Conservation (phyloP, 1,140 invertebrate genomes). For the Bombus huntii region DNA sequence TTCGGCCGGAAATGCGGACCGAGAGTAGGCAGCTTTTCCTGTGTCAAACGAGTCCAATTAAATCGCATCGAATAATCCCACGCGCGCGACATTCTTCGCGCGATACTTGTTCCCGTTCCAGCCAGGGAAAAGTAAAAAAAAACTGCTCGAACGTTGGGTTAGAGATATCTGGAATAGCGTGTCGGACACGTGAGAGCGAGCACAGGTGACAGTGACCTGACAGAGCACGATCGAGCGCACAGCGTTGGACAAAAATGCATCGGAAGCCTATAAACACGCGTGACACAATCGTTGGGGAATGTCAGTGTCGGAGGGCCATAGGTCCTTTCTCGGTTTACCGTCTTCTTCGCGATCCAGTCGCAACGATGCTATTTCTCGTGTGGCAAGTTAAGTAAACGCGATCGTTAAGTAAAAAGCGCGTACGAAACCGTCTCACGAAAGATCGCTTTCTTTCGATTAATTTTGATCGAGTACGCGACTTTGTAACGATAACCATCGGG, state of each 20-base stretch:
- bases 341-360: background rate
- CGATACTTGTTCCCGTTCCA: background rate
- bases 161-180: slow-evolving; percentile 1
- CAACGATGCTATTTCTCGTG: background rate
- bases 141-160: background rate
- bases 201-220: slow-evolving; percentile 56
- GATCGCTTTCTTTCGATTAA: background rate
- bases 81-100: slow-evolving; percentile 43
- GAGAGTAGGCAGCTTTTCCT: slow-evolving; percentile 10
- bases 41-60: slow-evolving; percentile 4
- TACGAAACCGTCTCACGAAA: too few species aligned
- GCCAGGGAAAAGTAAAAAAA: background rate
- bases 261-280: slow-evolving; percentile 65
- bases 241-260: slow-evolving; percentile 65
- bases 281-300: slow-evolving; percentile 75
- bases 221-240: slow-evolving; percentile 32
- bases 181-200: slow-evolving; percentile 47
- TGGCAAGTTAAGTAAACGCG: too few species aligned
- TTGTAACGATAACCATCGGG: background rate
- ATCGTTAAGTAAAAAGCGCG: too few species aligned
- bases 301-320: slow-evolving; percentile 66
- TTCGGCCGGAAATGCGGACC: slow-evolving; percentile 11
- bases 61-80: slow-evolving; percentile 7
- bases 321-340: slow-evolving; percentile 43
- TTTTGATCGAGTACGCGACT: background rate